Base-by-base conservation (phyloP, 2,113 vertebrate genomes). In the Thamnophis sirtalis region DNA sequence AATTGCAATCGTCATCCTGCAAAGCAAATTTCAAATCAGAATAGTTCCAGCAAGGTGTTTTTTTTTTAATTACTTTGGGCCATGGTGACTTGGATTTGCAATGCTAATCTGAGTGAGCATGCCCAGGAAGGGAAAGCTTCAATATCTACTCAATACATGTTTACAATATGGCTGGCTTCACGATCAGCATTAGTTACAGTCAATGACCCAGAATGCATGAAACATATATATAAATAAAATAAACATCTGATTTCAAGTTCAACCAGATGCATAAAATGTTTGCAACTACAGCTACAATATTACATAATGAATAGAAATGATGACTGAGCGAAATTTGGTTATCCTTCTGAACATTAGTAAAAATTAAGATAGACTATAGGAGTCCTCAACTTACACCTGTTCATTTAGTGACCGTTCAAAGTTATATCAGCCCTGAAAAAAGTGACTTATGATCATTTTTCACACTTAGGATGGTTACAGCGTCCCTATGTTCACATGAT, bases 1-100 rank as follows among this genome's bases (percentile, higher is more conserved):
- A 94, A 98, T 88, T 54, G 95, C 91, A 96, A 98, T 94, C 51
- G 68, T 68, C 38, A 90, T 97, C 93, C 96, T 97, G 88, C 84
- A 93, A 94, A 91, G 92, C 43, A 93, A 93, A 80, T 5, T 91
- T 95, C 91, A 84, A 50, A 11, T 93, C 9, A 92, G 2, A 54
- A 95, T 89, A 51, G 49, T 86, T 93, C 48, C 3, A 9, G 5
- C 33, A 80, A 21, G 15, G 73, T 17, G n/a, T 68, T 73, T 21
- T 86, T 58, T 84, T 24, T 19, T 19, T 4, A 55, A 73, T 80
- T 80, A 19, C 17, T 43, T 80, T 43, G 33, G 73, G 17, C 33
- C 73, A 43, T 21, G 33, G 43, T 43, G 17, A 73, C n/a, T 73
- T 6, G 2, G 11, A 33, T 7, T 73, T 73, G 63, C n/a, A 33